These are phyloP conservation scores for Standfussiana lucernea DNA, from an alignment of 2,888 invertebrate genomes.

Conservation along the genomic window DNA sequence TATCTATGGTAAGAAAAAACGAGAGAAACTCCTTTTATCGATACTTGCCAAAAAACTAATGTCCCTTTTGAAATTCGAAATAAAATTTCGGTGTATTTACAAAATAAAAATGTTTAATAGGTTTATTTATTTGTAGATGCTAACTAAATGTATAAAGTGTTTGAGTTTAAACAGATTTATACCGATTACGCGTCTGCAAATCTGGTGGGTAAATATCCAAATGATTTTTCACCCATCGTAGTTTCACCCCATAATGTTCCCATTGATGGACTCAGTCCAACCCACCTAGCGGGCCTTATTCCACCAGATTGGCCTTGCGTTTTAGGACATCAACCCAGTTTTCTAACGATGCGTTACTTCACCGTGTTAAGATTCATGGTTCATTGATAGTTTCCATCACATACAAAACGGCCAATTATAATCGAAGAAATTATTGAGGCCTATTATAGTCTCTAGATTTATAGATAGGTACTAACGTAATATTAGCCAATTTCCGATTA, in stretches of 20 bases:
- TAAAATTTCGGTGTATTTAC: slow-evolving; percentile 33
- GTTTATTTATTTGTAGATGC: slow-evolving; percentile 3
- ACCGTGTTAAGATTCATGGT: background rate
- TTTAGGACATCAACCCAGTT: background rate
- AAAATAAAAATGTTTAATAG: slow-evolving; percentile 13
- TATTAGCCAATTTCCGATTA: background rate
- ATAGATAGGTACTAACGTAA: too few species aligned
- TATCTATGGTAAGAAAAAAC: slow-evolving; percentile 18
- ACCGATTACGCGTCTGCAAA: background rate
- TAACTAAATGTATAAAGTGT: slow-evolving; percentile 6
- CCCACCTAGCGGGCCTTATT: background rate
- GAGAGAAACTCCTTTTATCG: background rate
- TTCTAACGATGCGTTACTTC: background rate
- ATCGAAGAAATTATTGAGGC: background rate
- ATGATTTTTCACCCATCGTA: background rate
- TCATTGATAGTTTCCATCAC: background rate
- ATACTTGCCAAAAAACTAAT: slow-evolving; percentile 4
- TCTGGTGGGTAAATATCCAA: slow-evolving; percentile 17
- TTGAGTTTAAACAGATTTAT: background rate
- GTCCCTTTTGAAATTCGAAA: slow-evolving; percentile 46
- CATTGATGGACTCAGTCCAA: background rate
- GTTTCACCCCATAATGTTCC: background rate
- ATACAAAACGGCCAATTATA: background rate
- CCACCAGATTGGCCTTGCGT: background rate
- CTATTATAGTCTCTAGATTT: background rate